Percentiles rank a stretch among this genome's conserved stretches.
These are phyloP conservation scores for Enteromius viviparus DNA, from an alignment of 2,797 vertebrate species.

Conservation along the genomic window DNA sequence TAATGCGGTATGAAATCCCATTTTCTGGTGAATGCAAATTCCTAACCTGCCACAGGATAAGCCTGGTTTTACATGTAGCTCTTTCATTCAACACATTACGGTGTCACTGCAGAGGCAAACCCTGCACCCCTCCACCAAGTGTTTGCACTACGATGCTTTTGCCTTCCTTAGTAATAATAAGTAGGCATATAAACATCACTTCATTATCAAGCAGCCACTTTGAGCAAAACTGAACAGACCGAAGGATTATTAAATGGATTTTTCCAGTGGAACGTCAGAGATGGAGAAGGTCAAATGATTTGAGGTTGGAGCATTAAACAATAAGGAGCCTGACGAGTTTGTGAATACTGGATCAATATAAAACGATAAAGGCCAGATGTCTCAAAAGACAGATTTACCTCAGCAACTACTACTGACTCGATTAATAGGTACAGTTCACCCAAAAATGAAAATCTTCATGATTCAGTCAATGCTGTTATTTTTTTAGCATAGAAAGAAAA, in stretches of 20 bases:
- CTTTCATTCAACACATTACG: slow-evolving; percentile 74
- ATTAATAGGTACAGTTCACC: slow-evolving; percentile 16
- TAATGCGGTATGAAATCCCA: slow-evolving; percentile 76
- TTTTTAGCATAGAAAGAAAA: background rate
- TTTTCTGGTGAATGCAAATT: slow-evolving; percentile 63
- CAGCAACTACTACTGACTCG: background rate
- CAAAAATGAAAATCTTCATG: background rate
- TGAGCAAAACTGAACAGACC: background rate
- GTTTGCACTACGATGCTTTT: background rate
- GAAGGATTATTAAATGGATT: slow-evolving; percentile 24
- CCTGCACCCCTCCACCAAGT: slow-evolving; percentile 14
- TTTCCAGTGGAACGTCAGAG: slow-evolving; percentile 22
- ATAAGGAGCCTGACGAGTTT: background rate
- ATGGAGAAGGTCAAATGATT: slow-evolving; percentile 47
- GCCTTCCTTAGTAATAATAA: slow-evolving; percentile 3
- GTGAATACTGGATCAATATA: slow-evolving; percentile 25
- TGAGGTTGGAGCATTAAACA: background rate
- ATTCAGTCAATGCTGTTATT: background rate
- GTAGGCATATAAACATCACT: slow-evolving; percentile 11
- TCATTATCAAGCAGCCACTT: slow-evolving; percentile 23
- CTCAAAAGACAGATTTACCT: slow-evolving; percentile 38
- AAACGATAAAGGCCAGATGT: slow-evolving; percentile 31
- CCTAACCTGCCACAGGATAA: slow-evolving; percentile 51
- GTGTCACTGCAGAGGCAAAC: slow-evolving; percentile 40
- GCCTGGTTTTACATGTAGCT: slow-evolving; percentile 54